A percentile compares a stretch with the other conserved stretches of the same genome.
These are phyloP conservation scores for Tachycineta bicolor DNA, from an alignment of 2,113 vertebrate genomes.

Conservation along the genomic window DNA sequence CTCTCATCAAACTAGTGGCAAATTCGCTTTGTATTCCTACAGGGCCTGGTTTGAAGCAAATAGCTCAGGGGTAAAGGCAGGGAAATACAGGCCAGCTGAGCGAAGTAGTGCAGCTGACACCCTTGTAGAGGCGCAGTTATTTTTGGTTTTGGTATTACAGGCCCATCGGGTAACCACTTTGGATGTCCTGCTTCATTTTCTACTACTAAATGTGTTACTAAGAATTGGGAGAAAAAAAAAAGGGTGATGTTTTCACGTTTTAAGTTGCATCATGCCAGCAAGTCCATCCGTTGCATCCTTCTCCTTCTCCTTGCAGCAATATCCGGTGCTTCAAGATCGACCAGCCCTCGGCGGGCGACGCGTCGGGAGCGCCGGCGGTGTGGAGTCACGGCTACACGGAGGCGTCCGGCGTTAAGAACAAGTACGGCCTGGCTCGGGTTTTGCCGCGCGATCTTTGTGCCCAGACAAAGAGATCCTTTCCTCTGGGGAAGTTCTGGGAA, in stretches of 20 bases:
- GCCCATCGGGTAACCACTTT: neutral
- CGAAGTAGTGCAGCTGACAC: neutral
- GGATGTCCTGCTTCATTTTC: neutral
- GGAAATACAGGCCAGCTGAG: neutral
- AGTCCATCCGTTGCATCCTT: neutral
- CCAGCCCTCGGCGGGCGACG: slow-evolving; percentile 86
- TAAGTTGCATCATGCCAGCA: neutral
- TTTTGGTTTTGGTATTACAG: neutral
- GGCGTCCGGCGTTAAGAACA: slow-evolving; percentile 95
- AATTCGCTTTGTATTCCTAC: neutral
- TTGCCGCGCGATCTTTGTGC: neutral
- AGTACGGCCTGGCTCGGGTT: slow-evolving; percentile 73
- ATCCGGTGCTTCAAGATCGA: slow-evolving; percentile 98
- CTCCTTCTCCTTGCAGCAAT: slow-evolving; percentile 79
- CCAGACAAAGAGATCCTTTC: neutral
- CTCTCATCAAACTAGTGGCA: neutral
- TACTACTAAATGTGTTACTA: neutral
- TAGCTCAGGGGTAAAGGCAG: neutral
- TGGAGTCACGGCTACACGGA: slow-evolving; percentile 98
- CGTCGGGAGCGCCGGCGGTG: slow-evolving; percentile 88
- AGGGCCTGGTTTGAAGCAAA: neutral
- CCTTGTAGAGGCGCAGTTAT: neutral
- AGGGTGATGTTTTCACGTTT: neutral
- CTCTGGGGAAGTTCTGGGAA: neutral
- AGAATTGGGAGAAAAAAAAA: neutral